Conservation (phyloP, 1,140 invertebrate genomes). For the Platorchestia sp. region DNA sequence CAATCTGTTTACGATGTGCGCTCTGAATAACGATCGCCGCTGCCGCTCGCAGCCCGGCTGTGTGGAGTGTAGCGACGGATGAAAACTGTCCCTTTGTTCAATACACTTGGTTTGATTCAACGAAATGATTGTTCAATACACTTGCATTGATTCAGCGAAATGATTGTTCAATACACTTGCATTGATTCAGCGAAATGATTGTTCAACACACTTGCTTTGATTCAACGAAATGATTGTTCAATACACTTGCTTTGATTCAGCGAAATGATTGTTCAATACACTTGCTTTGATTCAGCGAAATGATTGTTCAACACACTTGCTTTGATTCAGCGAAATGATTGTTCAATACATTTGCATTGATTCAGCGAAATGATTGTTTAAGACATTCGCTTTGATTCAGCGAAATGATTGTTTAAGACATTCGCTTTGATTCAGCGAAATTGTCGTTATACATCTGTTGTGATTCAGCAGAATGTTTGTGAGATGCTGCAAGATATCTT, state of each 20-base stretch:
- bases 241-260: neutral
- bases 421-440: neutral
- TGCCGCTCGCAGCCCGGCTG: neutral
- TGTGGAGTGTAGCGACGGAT: neutral
- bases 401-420: neutral
- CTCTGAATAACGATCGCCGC: slow-evolving; percentile 26
- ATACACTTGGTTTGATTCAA: too few species aligned
- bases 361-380: neutral
- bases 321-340: neutral
- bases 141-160: too few species aligned
- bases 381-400: neutral
- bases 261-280: neutral
- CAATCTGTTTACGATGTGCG: slow-evolving; percentile 51
- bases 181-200: neutral
- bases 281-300: neutral
- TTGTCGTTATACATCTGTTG: neutral
- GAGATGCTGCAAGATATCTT: neutral
- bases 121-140: too few species aligned
- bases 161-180: neutral
- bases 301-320: neutral
- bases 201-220: neutral
- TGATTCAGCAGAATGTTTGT: neutral
- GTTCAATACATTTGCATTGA: neutral
- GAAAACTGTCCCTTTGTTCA: neutral
- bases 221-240: neutral